Percentiles rank a stretch among this genome's conserved stretches.
Conservation (phyloP, 2,797 vertebrate species). For the Babyrousa celebensis region DNA sequence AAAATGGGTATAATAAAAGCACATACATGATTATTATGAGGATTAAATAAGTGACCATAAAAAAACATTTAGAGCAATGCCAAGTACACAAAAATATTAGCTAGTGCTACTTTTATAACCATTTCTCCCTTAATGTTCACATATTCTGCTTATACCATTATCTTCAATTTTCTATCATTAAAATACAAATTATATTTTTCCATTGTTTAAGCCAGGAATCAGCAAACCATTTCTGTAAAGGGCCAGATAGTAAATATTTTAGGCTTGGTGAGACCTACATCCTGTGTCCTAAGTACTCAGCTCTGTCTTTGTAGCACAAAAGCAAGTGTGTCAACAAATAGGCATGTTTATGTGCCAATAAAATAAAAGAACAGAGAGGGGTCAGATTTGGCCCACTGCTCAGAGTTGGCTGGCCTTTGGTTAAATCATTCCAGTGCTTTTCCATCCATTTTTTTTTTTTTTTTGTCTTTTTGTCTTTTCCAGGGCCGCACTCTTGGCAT, state of each 20-base stretch:
- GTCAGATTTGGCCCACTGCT: background rate
- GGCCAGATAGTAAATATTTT: background rate
- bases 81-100: background rate
- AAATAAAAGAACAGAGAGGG: background rate
- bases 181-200: background rate
- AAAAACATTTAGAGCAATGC: background rate
- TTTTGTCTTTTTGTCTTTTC: too few species aligned
- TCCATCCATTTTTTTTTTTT: background rate
- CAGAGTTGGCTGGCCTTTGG: background rate
- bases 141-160: background rate
- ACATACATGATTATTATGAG: background rate
- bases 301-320: background rate
- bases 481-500: too few species aligned
- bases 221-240: background rate
- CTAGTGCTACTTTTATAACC: background rate
- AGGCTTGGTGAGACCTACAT: background rate
- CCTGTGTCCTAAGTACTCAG: background rate
- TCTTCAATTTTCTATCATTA: background rate
- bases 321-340: background rate
- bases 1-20: background rate
- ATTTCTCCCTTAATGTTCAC: background rate
- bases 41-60: background rate
- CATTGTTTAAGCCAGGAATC: background rate
- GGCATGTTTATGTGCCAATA: background rate
- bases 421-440: background rate